Evolutionary conservation across 2,797 vertebrate species (phyloP).

Genomic region (Melopsittacus undulatus): DNA sequence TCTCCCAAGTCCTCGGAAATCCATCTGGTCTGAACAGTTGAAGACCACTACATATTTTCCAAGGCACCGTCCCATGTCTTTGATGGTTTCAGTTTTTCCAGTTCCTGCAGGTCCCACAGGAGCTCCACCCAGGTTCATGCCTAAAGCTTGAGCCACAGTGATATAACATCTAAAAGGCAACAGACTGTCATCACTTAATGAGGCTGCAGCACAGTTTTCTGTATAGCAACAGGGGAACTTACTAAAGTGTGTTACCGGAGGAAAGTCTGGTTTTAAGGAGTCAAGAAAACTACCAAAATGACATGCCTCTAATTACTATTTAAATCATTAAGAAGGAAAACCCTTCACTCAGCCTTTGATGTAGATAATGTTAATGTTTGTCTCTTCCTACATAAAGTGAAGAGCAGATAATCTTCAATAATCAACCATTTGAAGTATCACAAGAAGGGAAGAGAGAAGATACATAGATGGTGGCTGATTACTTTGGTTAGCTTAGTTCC

Average conservation of each 20-base stretch:
- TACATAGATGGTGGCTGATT: not conserved
- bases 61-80: slow-evolving; percentile 96
- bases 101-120: slow-evolving; percentile 94
- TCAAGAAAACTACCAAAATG: not conserved
- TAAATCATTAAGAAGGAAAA: not conserved
- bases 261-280: not conserved
- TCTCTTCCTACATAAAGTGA: not conserved
- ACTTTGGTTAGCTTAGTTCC: not conserved
- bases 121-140: slow-evolving; percentile 98
- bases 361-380: not conserved
- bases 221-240: not conserved
- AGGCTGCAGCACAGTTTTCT: not conserved
- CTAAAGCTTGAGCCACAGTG: slow-evolving; percentile 94
- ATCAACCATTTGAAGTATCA: not conserved
- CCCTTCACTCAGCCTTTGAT: not conserved
- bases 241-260: not conserved
- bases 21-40: slow-evolving; percentile 99
- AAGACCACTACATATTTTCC: slow-evolving; percentile 98
- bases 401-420: not conserved
- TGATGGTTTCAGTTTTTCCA: slow-evolving; percentile 97
- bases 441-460: not conserved
- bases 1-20: slow-evolving; percentile 94
- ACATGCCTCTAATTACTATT: not conserved
- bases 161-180: slow-evolving; percentile 89
- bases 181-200: not conserved